These are phyloP conservation scores for Ladona fulva DNA, from an alignment of 1,140 invertebrate genomes.

Conservation along the genomic window DNA sequence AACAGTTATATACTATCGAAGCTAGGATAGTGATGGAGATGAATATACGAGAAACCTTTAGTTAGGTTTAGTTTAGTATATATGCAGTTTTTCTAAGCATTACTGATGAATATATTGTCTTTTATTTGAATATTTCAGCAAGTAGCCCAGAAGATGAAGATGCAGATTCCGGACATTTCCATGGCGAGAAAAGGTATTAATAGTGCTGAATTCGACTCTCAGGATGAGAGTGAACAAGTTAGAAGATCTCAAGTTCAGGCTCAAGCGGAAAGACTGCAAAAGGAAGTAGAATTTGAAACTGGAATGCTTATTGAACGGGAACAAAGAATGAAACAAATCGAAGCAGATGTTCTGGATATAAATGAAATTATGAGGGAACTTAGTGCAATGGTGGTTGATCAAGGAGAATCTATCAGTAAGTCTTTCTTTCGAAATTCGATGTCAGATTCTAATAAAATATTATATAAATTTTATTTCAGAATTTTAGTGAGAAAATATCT, in stretches of 20 bases:
- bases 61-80: not conserved
- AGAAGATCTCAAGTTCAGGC: conserved; percentile 28
- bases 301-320: conserved; percentile 64
- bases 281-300: conserved; percentile 62
- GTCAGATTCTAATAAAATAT: too few relatives aligned
- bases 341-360: conserved; percentile 79
- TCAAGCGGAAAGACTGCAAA: conserved; percentile 39
- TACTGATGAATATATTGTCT: too few relatives aligned
- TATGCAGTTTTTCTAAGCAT: too few relatives aligned
- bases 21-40: not conserved
- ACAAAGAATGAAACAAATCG: conserved; percentile 60
- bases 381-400: conserved; percentile 67
- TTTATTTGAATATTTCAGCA: conserved; percentile 41
- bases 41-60: conserved; percentile 15
- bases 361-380: conserved; percentile 88
- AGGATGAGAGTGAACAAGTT: conserved; percentile 37
- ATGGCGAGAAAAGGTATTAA: conserved; percentile 34
- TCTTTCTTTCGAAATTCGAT: conserved; percentile 22
- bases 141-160: conserved; percentile 68
- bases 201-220: conserved; percentile 37
- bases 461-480: too few relatives aligned
- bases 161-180: conserved; percentile 42
- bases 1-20: conserved; percentile 14
- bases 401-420: conserved; percentile 75
- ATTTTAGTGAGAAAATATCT: too few relatives aligned